phyloP scores from a whole-genome alignment of 2,113 vertebrate species.

The Lophochroa leadbeateri region DNA sequence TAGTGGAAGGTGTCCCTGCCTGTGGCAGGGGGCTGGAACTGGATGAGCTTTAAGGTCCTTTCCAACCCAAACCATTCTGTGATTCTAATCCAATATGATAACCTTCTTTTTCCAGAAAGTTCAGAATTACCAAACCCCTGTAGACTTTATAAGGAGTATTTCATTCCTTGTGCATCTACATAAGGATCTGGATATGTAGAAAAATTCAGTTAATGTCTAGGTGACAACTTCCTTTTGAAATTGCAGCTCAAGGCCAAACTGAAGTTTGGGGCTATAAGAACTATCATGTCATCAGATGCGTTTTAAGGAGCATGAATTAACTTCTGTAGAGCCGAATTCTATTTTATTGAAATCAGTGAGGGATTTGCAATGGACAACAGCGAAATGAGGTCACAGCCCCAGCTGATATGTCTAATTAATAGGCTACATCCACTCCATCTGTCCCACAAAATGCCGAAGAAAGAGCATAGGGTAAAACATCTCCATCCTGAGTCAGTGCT shows the following conservation, averaged over 20 bases:
- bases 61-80: not conserved
- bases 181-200: not conserved
- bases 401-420: conserved; percentile 28
- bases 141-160: not conserved
- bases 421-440: conserved; percentile 5
- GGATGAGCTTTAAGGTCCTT: not conserved
- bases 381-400: not conserved
- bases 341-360: not conserved
- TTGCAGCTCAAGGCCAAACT: not conserved
- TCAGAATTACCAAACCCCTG: not conserved
- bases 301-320: not conserved
- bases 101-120: not conserved
- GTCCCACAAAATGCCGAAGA: not conserved
- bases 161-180: not conserved
- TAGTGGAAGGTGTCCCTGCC: too few species aligned
- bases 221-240: not conserved
- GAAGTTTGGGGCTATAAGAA: not conserved
- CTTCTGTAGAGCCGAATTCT: not conserved
- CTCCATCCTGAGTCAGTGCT: not conserved
- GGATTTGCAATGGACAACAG: not conserved
- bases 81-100: not conserved
- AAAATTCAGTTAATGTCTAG: not conserved
- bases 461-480: not conserved
- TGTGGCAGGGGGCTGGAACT: not conserved
- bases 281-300: not conserved